Conservation (phyloP, 2,888 invertebrate genomes). For the Nephrotoma flavescens region DNA sequence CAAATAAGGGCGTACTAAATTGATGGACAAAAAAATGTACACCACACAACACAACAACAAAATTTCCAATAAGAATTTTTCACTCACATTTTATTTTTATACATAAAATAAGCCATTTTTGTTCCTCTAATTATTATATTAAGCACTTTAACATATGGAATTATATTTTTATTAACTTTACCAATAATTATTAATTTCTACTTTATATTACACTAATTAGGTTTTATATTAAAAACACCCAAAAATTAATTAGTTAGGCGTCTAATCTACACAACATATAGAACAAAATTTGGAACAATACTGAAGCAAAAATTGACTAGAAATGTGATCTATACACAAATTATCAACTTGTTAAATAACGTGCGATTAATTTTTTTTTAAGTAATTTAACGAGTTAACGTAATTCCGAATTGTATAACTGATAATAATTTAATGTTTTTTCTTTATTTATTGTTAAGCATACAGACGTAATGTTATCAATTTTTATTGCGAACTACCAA, state of each 20-base stretch:
- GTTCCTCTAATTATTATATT: neutral
- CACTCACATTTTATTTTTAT: constrained; percentile 1
- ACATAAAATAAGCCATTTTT: constrained; percentile 2
- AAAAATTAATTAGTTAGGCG: neutral
- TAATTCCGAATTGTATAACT: neutral
- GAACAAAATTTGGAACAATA: neutral
- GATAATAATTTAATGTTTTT: neutral
- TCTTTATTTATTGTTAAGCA: neutral
- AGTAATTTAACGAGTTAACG: neutral
- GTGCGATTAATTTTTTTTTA: neutral
- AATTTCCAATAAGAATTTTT: neutral
- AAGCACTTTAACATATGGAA: neutral
- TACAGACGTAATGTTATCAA: neutral
- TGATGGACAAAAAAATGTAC: neutral
- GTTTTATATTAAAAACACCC: neutral
- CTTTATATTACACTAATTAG: neutral
- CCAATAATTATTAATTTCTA: neutral
- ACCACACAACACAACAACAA: neutral
- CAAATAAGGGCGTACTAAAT: neutral
- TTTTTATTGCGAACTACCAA: neutral
- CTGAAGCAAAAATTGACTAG: neutral
- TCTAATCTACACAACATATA: neutral
- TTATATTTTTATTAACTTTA: neutral
- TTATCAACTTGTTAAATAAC: neutral
- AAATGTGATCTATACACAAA: neutral